Evolutionary conservation across 2,888 invertebrate species (phyloP).

Genomic region (Sphaerophoria taeniata): DNA sequence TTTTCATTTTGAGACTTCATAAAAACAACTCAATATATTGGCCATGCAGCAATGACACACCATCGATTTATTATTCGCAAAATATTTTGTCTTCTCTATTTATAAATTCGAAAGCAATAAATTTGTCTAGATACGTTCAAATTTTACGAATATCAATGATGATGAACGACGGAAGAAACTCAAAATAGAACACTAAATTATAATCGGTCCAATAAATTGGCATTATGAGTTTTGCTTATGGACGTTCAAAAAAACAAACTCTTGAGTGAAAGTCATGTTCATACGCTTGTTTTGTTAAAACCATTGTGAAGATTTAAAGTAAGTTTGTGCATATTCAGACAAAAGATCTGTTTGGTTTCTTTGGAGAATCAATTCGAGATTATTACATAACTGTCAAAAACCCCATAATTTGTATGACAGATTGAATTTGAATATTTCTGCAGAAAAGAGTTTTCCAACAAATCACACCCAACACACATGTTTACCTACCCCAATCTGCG

Average conservation of each 20-base stretch:
- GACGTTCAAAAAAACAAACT: not conserved
- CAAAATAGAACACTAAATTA: slow-evolving; percentile 22
- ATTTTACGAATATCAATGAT: slow-evolving; percentile 14
- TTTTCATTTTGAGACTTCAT: no score
- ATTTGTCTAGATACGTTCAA: slow-evolving; percentile 13
- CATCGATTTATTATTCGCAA: not conserved
- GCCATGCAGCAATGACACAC: not conserved
- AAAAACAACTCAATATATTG: not conserved
- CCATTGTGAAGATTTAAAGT: no score
- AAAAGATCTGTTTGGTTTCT: no score
- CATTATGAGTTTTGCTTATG: slow-evolving; percentile 13
- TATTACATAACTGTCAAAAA: not conserved
- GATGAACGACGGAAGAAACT: slow-evolving; percentile 38
- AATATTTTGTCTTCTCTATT: not conserved
- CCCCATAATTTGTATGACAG: not conserved
- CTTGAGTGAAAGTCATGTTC: slow-evolving; percentile 21
- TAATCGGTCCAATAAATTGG: slow-evolving; percentile 36
- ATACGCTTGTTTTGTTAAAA: not conserved
- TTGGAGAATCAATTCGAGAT: not conserved
- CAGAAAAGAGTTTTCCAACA: not conserved
- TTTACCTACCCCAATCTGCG: slow-evolving; percentile 59
- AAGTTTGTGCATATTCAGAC: no score
- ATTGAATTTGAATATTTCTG: slow-evolving; percentile 5
- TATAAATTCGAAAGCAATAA: slow-evolving; percentile 10
- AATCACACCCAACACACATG: not conserved